Base-by-base conservation (phyloP, 2,797 vertebrate genomes). In the Siniperca undulata region DNA sequence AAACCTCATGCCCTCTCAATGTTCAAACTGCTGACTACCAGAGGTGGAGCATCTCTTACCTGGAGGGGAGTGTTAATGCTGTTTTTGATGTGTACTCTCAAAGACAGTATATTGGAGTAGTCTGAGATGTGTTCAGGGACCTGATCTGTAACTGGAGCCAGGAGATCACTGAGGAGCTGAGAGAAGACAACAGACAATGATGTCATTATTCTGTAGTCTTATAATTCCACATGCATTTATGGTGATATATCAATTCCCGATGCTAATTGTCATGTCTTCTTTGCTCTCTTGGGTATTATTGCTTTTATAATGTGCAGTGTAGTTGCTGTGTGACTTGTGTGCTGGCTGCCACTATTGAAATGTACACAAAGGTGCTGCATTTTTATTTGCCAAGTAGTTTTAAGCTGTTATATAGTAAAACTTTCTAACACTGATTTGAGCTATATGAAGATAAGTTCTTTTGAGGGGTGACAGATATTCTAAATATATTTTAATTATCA, bases 81-180 rank as follows among this genome's bases (percentile, higher is more conserved):
- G 94, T 78, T 96, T 93, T 97, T 97, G 93, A 97, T 90, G 95
- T 95, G 95, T 66, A 90, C 91, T 91, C 97, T 95, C 91, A 94
- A 93, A 91, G 96, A 96, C 91, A 96, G 93, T 78, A 96, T 86
- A 82, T 90, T 95, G 91, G 96, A 92, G 94, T 93, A 95, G 94
- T 97, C 95, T 0, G 95, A 95, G 94, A 97, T 94, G 93, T 95
- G 95, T 95, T 96, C 96, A 93, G 97, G 96, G 93, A 97, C 95
- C 84, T 96, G 95, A 87, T 96, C 95, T 74, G 94, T 95, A 89
- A 97, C 95, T 78, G 96, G 95, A 91, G 96, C 93, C 94, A 98
- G 95, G 89, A 98, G 95, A 90, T 97, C 97, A 93, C 97, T 93
- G 86, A 99, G 96, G 91, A 98, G 95, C 97, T 99, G 80, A 70